Evolutionary conservation across 1,140 invertebrate species (phyloP).

Genomic region (Augochlora pura): DNA sequence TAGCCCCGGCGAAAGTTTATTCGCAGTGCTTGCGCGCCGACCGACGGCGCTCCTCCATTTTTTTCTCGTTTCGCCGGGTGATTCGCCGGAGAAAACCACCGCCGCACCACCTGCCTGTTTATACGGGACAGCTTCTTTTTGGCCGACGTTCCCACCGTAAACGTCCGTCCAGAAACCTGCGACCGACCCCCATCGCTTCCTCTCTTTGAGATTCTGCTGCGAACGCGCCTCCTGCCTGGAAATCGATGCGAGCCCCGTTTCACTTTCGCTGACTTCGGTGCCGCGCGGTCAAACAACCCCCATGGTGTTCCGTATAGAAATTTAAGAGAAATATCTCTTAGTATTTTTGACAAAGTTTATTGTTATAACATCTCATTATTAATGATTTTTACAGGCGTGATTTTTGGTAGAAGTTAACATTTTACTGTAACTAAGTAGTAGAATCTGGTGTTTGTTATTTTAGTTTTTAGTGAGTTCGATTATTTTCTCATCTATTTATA

Average conservation of each 20-base stretch:
- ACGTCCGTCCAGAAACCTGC: background rate
- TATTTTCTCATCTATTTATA: too few relatives aligned
- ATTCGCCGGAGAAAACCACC: background rate
- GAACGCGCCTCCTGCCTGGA: background rate
- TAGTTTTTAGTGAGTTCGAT: too few relatives aligned
- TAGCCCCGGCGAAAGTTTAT: conserved; percentile 58
- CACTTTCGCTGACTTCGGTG: background rate
- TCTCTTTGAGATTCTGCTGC: background rate
- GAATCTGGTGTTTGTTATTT: too few relatives aligned
- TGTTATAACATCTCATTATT: too few relatives aligned
- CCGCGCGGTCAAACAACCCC: too few relatives aligned
- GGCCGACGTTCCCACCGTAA: conserved; percentile 23
- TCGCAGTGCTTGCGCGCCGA: conserved; percentile 27
- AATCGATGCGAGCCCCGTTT: background rate
- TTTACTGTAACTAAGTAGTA: too few relatives aligned
- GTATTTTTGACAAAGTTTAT: too few relatives aligned
- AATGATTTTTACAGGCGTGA: too few relatives aligned
- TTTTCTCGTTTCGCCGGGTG: conserved; percentile 36
- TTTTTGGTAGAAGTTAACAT: too few relatives aligned
- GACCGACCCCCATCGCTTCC: too few relatives aligned
- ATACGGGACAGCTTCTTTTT: conserved; percentile 43
- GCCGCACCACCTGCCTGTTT: conserved; percentile 17
- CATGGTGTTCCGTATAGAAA: too few relatives aligned
- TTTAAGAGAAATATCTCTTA: too few relatives aligned
- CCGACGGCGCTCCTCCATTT: conserved; percentile 34